Evolutionary conservation across 2,113 vertebrate genomes (phyloP).

Genomic region (Pelmatolapia mariae): DNA sequence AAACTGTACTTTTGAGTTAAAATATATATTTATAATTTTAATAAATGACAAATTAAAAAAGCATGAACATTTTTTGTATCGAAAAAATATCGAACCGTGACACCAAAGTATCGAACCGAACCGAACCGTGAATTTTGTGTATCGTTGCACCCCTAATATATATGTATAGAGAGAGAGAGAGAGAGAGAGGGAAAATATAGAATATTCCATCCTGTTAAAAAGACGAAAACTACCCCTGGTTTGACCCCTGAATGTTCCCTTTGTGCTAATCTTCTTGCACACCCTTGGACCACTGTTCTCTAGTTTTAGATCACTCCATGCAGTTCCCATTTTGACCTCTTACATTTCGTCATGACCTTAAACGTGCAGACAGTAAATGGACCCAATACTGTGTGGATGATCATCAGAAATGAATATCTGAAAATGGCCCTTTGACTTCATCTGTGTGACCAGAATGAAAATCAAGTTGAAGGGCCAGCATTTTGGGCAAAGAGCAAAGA

Average conservation of each 20-base stretch:
- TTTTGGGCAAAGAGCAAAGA: background rate
- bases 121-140: no score
- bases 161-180: no score
- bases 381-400: background rate
- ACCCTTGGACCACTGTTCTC: background rate
- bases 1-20: no score
- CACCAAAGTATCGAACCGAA: no score
- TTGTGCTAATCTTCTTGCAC: background rate
- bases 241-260: background rate
- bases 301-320: background rate
- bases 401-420: background rate
- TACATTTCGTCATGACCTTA: background rate
- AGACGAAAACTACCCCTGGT: background rate
- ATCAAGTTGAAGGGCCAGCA: background rate
- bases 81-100: no score
- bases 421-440: background rate
- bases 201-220: background rate
- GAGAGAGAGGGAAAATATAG: background rate
- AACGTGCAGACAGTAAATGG: background rate
- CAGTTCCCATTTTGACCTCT: background rate
- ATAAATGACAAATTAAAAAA: no score
- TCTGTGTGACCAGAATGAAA: background rate
- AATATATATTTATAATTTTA: no score
- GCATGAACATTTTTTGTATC: no score
- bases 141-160: no score